Evolutionary conservation across 2,113 vertebrate species (phyloP).

Genomic region (Emydura subglobosa): DNA sequence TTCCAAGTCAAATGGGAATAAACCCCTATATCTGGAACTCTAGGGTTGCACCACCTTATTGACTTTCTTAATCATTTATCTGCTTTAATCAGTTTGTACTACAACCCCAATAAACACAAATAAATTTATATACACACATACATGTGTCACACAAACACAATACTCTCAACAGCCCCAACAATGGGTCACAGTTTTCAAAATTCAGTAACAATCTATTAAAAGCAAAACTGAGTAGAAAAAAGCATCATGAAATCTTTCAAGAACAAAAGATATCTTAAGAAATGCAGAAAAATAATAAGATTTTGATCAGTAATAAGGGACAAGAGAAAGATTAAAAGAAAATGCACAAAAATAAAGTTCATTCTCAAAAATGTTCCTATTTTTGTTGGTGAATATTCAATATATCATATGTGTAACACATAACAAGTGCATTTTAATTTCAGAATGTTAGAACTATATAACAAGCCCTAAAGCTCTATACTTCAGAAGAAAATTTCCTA

Average conservation of each 20-base stretch:
- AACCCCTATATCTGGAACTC: background rate
- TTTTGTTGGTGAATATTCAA: constrained; percentile 2
- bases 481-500: background rate
- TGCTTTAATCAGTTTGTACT: background rate
- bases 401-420: background rate
- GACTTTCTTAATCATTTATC: background rate
- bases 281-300: background rate
- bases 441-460: background rate
- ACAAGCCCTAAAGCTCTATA: background rate
- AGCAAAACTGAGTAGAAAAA: constrained; percentile 7
- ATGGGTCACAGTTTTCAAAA: background rate
- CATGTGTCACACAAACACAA: background rate
- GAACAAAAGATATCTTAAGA: background rate
- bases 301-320: background rate
- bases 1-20: background rate
- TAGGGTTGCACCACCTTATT: background rate
- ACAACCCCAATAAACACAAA: accelerated
- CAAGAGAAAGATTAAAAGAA: background rate
- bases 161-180: background rate
- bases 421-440: background rate
- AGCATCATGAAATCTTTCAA: background rate
- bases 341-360: background rate
- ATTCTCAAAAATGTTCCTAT: background rate
- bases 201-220: background rate
- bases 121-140: background rate